Evolutionary conservation across 2,113 vertebrate species (phyloP).

Genomic region (Indri indri): DNA sequence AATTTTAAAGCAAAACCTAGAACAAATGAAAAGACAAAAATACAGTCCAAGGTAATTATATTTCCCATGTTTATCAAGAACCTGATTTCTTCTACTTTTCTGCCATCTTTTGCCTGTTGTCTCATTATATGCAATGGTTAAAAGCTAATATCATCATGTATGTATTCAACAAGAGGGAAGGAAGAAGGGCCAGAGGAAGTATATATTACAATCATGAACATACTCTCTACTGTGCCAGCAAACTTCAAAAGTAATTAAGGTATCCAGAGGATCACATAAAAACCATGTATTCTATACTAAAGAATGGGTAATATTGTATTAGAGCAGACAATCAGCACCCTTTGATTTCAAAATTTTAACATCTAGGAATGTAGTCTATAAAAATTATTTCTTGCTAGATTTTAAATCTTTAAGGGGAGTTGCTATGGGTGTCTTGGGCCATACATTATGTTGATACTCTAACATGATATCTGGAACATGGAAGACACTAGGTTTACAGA

Average conservation of each 20-base stretch:
- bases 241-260: neutral
- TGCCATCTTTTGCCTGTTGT: neutral
- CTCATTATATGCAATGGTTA: neutral
- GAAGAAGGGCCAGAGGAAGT: neutral
- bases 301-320: neutral
- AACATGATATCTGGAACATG: neutral
- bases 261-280: neutral
- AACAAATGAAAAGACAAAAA: neutral
- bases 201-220: neutral
- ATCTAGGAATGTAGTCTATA: neutral
- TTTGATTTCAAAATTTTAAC: neutral
- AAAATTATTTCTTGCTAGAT: neutral
- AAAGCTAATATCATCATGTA: neutral
- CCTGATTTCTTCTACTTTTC: neutral
- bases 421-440: neutral
- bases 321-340: neutral
- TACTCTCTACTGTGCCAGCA: neutral
- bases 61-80: neutral
- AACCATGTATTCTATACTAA: neutral
- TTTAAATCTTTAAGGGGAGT: neutral
- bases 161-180: neutral
- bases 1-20: neutral
- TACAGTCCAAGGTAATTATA: neutral
- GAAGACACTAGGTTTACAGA: neutral
- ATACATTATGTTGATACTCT: neutral